Evolutionary conservation across 2,113 vertebrate genomes (phyloP), one percentile per base, ranked within the genome.

Genomic region (Nycticebus coucang): DNA sequence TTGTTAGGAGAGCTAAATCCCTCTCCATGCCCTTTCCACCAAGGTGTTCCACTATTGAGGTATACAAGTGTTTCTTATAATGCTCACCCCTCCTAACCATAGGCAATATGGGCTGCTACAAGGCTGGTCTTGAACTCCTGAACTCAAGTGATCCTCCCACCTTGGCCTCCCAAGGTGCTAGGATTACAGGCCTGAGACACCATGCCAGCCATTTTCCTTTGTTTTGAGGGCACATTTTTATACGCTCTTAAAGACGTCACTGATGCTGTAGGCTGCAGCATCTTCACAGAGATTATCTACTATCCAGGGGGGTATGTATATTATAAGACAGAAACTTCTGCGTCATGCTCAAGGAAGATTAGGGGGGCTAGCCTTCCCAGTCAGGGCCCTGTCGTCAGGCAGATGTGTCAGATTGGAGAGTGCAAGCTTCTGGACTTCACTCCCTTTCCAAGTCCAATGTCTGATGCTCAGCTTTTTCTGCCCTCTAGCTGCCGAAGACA

Each of bases 251-350:
- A 90, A 92, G 83, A 77, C 7, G 59, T 91, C 35, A 69, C 18
- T 21, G 57, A 60, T 55, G 21, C 28, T 71, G 26, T 37, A n/a
- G 35, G 10, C n/a, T 78, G 35, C 68, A 79, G 37, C 55, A 18
- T 1, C 55, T 81, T 83, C 19, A 21, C 7, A 77, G 33, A 21
- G 13, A 53, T 85, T 8, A 6, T 7, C 50, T 72, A 19, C 45
- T 4, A 28, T 15, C 57, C 17, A 68, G 85, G 1, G 12, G 7
- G 21, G 7, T 3, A 1, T 18, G 22, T 7, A 0, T 55, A 30
- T 60, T 33, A 28, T 9, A 68, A 75, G 50, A 21, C 7, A 60
- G 87, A 64, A 28, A 28, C 62, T 64, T 64, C 62, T 64, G 24
- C 62, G 28, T 28, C 35, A 35, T 80, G 33, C 87, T 87, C 41